Evolutionary conservation across 2,797 vertebrate genomes (phyloP).

Genomic region (Spinibarbus caldwelli): DNA sequence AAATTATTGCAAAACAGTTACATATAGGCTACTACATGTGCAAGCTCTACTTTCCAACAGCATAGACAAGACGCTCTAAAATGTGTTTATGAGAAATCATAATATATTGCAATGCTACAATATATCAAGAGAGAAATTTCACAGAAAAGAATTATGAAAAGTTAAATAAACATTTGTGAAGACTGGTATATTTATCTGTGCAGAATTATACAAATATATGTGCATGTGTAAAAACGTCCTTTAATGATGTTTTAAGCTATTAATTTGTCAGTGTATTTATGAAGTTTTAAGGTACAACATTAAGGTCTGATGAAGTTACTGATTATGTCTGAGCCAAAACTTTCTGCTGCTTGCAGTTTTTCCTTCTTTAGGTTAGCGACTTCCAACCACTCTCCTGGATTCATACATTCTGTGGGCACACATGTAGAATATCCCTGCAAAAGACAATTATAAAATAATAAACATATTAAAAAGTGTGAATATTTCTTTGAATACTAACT

Average conservation of each 20-base stretch:
- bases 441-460: constrained; percentile 9
- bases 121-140: neutral
- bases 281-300: neutral
- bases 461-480: neutral
- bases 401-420: constrained; percentile 84
- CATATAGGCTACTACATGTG: neutral
- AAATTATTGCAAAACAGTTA: neutral
- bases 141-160: constrained; percentile 41
- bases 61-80: neutral
- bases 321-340: constrained; percentile 31
- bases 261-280: neutral
- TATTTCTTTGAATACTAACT: neutral
- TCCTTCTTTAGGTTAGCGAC: neutral
- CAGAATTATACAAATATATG: constrained; percentile 35
- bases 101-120: neutral
- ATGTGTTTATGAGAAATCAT: neutral
- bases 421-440: constrained; percentile 89
- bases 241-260: neutral
- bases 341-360: constrained; percentile 28
- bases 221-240: constrained; percentile 10
- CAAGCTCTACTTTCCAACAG: too few species aligned
- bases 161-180: constrained; percentile 35
- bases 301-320: neutral
- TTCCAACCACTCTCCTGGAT: constrained; percentile 76
- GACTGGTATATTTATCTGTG: constrained; percentile 15